Percentiles rank a stretch among this genome's conserved stretches.
These are phyloP conservation scores for Chelonus insularis DNA, from an alignment of 1,140 invertebrate species.

Conservation along the genomic window DNA sequence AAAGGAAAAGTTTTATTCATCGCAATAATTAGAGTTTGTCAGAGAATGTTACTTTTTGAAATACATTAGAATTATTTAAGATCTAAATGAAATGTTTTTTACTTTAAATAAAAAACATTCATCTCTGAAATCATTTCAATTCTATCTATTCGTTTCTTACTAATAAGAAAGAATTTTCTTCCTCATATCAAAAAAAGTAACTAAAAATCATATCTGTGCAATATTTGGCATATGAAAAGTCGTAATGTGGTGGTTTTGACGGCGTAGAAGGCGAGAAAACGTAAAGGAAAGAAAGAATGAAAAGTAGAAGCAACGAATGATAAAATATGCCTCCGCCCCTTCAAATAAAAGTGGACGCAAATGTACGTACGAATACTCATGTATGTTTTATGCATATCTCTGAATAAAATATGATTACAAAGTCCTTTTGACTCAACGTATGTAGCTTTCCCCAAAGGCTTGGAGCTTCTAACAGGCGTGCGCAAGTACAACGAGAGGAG, in stretches of 20 bases:
- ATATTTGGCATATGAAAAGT: background rate
- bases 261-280: background rate
- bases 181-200: too few relatives aligned
- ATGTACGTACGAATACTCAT: conserved; percentile 32
- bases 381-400: conserved; percentile 60
- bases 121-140: too few relatives aligned
- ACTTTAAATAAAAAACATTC: too few relatives aligned
- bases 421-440: conserved; percentile 43
- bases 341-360: conserved; percentile 34
- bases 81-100: too few relatives aligned
- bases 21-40: too few relatives aligned
- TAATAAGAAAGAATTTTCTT: too few relatives aligned
- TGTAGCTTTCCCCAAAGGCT: conserved; percentile 32
- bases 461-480: background rate
- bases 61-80: too few relatives aligned
- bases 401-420: conserved; percentile 49
- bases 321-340: conserved; percentile 34
- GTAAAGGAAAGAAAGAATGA: conserved; percentile 15
- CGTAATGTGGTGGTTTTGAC: background rate
- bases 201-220: too few relatives aligned
- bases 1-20: too few relatives aligned
- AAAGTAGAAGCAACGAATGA: conserved; percentile 27
- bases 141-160: too few relatives aligned
- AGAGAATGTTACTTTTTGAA: too few relatives aligned
- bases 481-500: conserved; percentile 1